Evolutionary conservation across 2,797 vertebrate species (phyloP).

Genomic region (Gouania willdenowi): DNA sequence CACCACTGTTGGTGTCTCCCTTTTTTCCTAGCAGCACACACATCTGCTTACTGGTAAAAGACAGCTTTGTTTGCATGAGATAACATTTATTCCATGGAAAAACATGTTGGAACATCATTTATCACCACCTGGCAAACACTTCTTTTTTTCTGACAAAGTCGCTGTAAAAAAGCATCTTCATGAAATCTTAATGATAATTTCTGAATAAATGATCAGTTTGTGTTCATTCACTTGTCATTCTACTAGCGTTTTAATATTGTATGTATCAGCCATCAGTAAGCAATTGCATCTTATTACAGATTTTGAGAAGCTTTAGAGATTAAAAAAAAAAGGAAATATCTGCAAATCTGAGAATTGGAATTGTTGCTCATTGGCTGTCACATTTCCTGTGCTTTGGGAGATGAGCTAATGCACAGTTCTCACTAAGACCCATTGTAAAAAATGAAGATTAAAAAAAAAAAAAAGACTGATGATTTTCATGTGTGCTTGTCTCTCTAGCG

Average conservation of each 20-base stretch:
- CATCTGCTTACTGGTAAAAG: constrained; percentile 45
- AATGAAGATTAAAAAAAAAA: too few species aligned
- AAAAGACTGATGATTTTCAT: constrained; percentile 8
- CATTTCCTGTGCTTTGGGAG: constrained; percentile 21
- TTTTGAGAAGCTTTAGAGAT: too few species aligned
- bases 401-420: constrained; percentile 38
- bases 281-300: too few species aligned
- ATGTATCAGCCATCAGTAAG: too few species aligned
- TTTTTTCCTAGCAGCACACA: constrained; percentile 53
- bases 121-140: constrained; percentile 25
- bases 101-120: constrained; percentile 39
- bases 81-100: constrained; percentile 23
- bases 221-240: too few species aligned
- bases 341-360: too few species aligned
- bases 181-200: too few species aligned
- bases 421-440: constrained; percentile 14
- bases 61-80: constrained; percentile 43
- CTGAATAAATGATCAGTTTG: too few species aligned
- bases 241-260: too few species aligned
- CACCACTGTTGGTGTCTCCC: constrained; percentile 27
- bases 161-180: neutral
- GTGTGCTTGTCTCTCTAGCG: constrained; percentile 2
- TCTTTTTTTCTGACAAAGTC: constrained; percentile 27
- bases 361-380: constrained; percentile 32
- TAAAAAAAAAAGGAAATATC: too few species aligned